A percentile compares a stretch with the other conserved stretches of the same genome.
Conservation (phyloP, 1,140 invertebrate genomes). For the Hycleus phaleratus region DNA sequence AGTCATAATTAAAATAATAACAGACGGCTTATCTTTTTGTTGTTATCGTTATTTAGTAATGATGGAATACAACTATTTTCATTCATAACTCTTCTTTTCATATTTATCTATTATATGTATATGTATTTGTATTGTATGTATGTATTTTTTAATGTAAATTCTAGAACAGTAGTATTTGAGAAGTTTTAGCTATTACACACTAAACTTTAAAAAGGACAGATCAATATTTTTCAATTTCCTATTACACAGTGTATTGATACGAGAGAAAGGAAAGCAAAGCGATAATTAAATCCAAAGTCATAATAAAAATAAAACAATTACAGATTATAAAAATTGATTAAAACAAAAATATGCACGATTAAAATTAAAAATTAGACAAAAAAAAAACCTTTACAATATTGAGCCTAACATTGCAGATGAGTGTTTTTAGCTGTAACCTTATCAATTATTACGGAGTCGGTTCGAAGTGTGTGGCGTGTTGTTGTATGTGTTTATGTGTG, state of each 20-base stretch:
- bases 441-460: constrained; percentile 34
- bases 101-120: no score
- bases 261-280: constrained; percentile 31
- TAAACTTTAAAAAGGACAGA: constrained; percentile 41
- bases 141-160: constrained; percentile 32
- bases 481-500: neutral
- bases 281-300: neutral
- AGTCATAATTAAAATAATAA: no score
- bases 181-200: constrained; percentile 52
- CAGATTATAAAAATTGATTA: neutral
- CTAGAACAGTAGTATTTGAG: constrained; percentile 40
- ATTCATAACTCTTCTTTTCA: no score
- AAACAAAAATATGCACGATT: constrained; percentile 15
- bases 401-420: constrained; percentile 39
- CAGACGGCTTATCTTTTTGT: no score
- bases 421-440: constrained; percentile 51
- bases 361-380: neutral
- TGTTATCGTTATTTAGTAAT: no score
- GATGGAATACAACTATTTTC: no score
- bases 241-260: constrained; percentile 23
- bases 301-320: no score
- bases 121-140: constrained; percentile 26
- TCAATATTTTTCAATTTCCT: constrained; percentile 11
- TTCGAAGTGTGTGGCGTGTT: constrained; percentile 13
- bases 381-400: constrained; percentile 14